Conservation (phyloP, 1,140 invertebrate species). For the Heliothis virescens region DNA sequence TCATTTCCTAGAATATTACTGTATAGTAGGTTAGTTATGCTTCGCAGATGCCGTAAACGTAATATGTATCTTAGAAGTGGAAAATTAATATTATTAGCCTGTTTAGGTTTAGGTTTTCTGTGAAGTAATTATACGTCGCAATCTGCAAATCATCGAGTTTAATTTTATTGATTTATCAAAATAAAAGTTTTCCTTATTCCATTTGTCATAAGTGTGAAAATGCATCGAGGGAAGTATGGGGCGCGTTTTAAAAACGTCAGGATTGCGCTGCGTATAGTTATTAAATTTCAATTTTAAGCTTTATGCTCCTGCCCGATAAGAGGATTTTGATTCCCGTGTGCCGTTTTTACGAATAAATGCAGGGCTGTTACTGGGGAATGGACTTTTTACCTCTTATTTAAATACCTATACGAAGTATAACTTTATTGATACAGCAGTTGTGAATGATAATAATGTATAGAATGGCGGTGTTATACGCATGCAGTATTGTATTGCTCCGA, state of each 20-base stretch:
- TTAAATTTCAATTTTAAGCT: slow-evolving; percentile 71
- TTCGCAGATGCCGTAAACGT: neutral
- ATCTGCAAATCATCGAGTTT: neutral
- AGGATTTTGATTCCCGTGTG: slow-evolving; percentile 65
- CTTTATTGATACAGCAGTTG: too few relatives aligned
- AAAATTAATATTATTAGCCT: too few relatives aligned
- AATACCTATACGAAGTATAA: too few relatives aligned
- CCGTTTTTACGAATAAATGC: slow-evolving; percentile 61
- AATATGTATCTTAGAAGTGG: too few relatives aligned
- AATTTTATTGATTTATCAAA: neutral
- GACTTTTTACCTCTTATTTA: neutral
- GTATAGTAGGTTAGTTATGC: neutral
- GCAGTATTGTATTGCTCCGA: too few relatives aligned
- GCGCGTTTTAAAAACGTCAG: slow-evolving; percentile 25
- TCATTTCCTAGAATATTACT: neutral
- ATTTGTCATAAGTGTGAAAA: slow-evolving; percentile 26
- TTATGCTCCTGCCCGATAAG: slow-evolving; percentile 64
- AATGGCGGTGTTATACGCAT: too few relatives aligned
- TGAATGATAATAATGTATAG: too few relatives aligned
- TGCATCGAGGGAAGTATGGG: neutral
- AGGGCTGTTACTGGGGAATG: slow-evolving; percentile 43
- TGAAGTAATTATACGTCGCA: neutral
- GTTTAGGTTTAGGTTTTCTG: neutral
- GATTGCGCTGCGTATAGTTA: slow-evolving; percentile 50
- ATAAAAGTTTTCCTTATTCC: slow-evolving; percentile 4